Percentiles rank a stretch among this genome's conserved stretches.
Evolutionary conservation across 2,113 vertebrate genomes (phyloP).

Genomic region (Cebus imitator): DNA sequence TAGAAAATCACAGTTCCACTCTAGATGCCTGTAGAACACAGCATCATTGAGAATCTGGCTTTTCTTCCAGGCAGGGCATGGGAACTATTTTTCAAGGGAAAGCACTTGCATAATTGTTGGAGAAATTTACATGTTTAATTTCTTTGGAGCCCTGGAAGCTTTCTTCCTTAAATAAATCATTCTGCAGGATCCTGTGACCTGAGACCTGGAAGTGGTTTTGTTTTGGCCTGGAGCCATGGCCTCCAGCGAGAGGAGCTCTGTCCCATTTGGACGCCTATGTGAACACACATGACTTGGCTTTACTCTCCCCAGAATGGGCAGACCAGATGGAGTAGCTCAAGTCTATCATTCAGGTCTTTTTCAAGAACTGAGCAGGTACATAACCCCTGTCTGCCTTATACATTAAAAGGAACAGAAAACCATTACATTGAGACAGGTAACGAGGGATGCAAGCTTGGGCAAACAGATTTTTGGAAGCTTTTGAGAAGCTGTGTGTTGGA

Average conservation of each 20-base stretch:
- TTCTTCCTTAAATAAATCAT: conserved; percentile 58
- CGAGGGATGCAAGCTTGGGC: background rate
- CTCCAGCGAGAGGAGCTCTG: conserved; percentile 39
- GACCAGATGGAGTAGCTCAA: background rate
- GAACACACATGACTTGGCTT: background rate
- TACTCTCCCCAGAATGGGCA: background rate
- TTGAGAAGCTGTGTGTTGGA: background rate
- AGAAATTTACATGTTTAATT: conserved; percentile 51
- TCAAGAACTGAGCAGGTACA: background rate
- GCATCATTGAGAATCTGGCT: conserved; percentile 72
- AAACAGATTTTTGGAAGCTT: background rate
- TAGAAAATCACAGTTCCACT: conserved; percentile 61
- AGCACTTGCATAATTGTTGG: conserved; percentile 19
- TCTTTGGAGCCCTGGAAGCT: conserved; percentile 41
- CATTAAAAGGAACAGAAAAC: background rate
- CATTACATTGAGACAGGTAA: background rate
- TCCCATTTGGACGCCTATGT: background rate
- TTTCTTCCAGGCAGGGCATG: conserved; percentile 33
- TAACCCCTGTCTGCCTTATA: background rate
- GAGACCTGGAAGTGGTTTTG: conserved; percentile 61
- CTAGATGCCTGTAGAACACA: conserved; percentile 71
- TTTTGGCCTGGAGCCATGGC: conserved; percentile 21
- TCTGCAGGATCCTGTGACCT: conserved; percentile 22
- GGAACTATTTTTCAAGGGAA: conserved; percentile 60
- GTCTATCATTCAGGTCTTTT: background rate